These are phyloP conservation scores for Capitella teleta DNA, from an alignment of 1,140 invertebrate genomes.

Conservation along the genomic window DNA sequence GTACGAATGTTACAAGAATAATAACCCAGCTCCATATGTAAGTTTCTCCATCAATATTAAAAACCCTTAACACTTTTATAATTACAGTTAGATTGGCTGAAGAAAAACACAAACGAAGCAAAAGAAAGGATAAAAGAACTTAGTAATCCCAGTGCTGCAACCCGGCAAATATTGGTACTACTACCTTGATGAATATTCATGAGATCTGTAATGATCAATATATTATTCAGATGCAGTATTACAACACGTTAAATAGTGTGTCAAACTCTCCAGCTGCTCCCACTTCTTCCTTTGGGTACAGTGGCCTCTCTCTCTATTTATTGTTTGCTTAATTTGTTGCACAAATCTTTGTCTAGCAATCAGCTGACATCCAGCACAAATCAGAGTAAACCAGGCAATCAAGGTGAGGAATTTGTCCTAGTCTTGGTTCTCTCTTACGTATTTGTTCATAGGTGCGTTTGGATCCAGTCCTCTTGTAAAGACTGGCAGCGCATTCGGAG, in stretches of 20 bases:
- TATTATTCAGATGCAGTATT: neutral
- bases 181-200: neutral
- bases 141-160: neutral
- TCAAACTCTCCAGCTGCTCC: neutral
- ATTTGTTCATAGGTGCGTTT: neutral
- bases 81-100: neutral
- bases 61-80: neutral
- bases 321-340: no score
- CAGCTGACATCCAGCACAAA: no score
- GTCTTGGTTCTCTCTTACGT: no score
- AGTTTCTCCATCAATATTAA: neutral
- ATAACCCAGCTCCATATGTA: conserved; percentile 1
- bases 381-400: no score
- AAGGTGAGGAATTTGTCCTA: no score
- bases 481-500: neutral
- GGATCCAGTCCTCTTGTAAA: conserved; percentile 1
- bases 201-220: neutral
- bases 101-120: no score
- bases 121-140: no score
- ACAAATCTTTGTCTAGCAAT: neutral
- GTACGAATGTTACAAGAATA: neutral
- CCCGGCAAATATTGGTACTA: neutral
- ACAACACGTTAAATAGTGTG: conserved; percentile 1
- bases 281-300: no score
- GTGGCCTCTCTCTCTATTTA: no score